phyloP scores from a whole-genome alignment of 2,113 vertebrate species.

The Ifrita kowaldi region DNA sequence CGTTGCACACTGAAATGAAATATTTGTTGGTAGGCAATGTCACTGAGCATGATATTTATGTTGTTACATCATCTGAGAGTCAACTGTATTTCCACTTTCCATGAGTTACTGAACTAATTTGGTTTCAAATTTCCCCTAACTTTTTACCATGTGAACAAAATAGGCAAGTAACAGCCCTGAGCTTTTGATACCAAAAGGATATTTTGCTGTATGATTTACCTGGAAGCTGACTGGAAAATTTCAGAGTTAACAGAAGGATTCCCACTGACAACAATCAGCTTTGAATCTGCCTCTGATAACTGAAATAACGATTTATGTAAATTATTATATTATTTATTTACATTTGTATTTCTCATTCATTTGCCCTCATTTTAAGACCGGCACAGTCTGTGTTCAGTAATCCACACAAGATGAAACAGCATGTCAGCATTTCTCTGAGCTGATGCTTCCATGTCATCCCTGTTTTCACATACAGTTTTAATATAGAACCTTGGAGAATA shows the following conservation, averaged over 20 bases:
- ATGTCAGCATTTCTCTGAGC: background rate
- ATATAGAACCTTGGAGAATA: background rate
- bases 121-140: slow-evolving; percentile 8
- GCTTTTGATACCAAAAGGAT: background rate
- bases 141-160: slow-evolving; percentile 1
- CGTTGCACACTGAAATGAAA: background rate
- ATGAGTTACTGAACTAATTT: slow-evolving; percentile 7
- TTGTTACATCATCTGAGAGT: slow-evolving; percentile 57
- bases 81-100: slow-evolving; percentile 26
- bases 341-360: background rate
- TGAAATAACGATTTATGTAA: background rate
- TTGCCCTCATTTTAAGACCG: background rate
- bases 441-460: background rate
- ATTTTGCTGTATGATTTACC: background rate
- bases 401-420: background rate
- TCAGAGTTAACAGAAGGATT: background rate
- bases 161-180: background rate
- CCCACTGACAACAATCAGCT: background rate
- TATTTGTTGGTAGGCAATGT: slow-evolving; percentile 5
- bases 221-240: background rate
- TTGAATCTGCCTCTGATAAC: background rate
- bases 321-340: background rate
- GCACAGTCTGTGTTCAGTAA: background rate
- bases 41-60: slow-evolving; percentile 23
- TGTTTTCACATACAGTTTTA: background rate